Percentiles rank a stretch among this genome's conserved stretches.
These are phyloP conservation scores for Chrysochloris asiatica DNA, from an alignment of 2,113 vertebrate genomes.

Conservation along the genomic window DNA sequence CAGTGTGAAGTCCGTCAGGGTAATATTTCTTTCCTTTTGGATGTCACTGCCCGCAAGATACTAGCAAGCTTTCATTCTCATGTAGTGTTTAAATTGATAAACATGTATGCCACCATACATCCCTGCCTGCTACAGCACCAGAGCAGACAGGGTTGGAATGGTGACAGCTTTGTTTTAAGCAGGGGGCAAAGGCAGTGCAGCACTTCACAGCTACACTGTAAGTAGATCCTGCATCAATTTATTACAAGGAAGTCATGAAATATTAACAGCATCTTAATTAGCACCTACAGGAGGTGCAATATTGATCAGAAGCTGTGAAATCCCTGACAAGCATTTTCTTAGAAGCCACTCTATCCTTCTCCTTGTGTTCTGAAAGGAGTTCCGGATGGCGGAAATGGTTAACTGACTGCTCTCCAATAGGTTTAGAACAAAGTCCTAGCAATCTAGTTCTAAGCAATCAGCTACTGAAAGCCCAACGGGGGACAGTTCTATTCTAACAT, in stretches of 20 bases:
- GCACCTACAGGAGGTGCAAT: constrained; percentile 1
- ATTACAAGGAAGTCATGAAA: background rate
- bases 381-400: background rate
- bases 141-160: constrained; percentile 79
- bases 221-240: constrained; percentile 77
- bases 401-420: background rate
- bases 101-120: constrained; percentile 84
- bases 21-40: constrained; percentile 93
- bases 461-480: background rate
- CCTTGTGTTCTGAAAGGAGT: constrained; percentile 78
- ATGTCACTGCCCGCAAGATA: constrained; percentile 88
- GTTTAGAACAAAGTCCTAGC: background rate
- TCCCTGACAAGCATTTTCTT: constrained; percentile 93
- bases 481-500: background rate
- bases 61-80: background rate
- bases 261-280: background rate
- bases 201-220: constrained; percentile 81
- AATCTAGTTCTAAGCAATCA: background rate
- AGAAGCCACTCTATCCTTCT: constrained; percentile 93
- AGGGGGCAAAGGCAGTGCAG: constrained; percentile 84
- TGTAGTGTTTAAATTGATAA: background rate
- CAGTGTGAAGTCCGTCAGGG: constrained; percentile 92
- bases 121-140: constrained; percentile 76
- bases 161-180: constrained; percentile 80
- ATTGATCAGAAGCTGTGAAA: constrained; percentile 92